Evolutionary conservation across 1,140 invertebrate genomes (phyloP).

Genomic region (Zaprionus nigranus): DNA sequence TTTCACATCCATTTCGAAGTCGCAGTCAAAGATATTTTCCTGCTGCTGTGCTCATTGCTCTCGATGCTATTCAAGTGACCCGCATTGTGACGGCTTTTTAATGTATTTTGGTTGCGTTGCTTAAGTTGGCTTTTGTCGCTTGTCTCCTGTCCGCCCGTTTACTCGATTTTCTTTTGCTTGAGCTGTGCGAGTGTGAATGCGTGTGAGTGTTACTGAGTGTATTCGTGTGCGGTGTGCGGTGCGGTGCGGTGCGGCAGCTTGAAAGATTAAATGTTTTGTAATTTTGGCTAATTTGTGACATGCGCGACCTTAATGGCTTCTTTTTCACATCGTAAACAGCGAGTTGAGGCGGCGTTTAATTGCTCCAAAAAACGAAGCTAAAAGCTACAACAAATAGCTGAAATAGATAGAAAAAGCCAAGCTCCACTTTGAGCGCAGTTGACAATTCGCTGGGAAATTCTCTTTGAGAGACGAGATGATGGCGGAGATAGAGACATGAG

Average conservation of each 20-base stretch:
- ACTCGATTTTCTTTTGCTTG: conserved; percentile 1
- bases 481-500: conserved; percentile 19
- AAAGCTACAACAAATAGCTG: background rate
- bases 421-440: conserved; percentile 29
- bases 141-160: conserved; percentile 15
- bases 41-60: background rate
- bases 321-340: conserved; percentile 77
- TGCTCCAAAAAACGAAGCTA: conserved; percentile 49
- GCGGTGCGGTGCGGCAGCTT: conserved; percentile 30
- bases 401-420: conserved; percentile 5
- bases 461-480: background rate
- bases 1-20: background rate
- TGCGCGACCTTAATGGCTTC: conserved; percentile 80
- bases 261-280: conserved; percentile 77
- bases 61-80: conserved; percentile 44
- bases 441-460: conserved; percentile 63
- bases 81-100: conserved; percentile 42
- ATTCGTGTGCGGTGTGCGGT: conserved; percentile 19
- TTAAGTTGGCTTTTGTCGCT: conserved; percentile 33
- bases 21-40: background rate
- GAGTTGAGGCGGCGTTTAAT: conserved; percentile 57
- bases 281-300: conserved; percentile 81
- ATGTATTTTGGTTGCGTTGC: conserved; percentile 49
- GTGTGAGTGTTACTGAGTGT: background rate
- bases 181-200: background rate